phyloP scores from a whole-genome alignment of 2,797 vertebrate species.

The Sebastes wilsoni region DNA sequence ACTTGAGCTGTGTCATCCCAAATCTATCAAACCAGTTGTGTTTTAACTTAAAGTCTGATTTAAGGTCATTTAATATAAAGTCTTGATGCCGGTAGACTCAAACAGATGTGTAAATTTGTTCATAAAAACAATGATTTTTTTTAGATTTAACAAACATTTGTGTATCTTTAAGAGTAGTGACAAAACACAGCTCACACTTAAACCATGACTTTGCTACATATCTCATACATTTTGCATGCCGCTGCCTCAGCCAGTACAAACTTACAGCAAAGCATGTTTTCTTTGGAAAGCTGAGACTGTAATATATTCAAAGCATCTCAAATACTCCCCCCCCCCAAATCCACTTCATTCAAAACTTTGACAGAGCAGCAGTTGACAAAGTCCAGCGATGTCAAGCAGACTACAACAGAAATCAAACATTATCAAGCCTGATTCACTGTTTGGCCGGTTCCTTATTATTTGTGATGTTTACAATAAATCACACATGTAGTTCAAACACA shows the following conservation, averaged over 20 bases:
- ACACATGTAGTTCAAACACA: conserved; percentile 19
- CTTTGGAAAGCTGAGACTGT: conserved; percentile 22
- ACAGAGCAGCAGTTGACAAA: background rate
- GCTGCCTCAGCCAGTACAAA: conserved; percentile 8
- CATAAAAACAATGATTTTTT: background rate
- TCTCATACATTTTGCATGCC: conserved; percentile 8
- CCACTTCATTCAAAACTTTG: background rate
- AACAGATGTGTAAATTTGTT: background rate
- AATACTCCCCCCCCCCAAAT: background rate
- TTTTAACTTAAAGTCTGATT: background rate
- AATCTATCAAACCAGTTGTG: background rate
- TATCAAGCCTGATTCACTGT: background rate
- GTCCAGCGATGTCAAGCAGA: conserved; percentile 7
- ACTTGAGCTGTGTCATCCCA: background rate
- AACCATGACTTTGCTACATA: background rate
- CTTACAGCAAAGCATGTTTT: conserved; percentile 28
- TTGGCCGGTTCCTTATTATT: background rate
- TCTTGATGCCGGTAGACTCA: background rate
- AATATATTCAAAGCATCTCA: conserved; percentile 15
- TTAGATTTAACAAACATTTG: background rate
- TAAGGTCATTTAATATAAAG: background rate
- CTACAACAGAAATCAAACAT: background rate
- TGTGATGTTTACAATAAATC: conserved; percentile 28
- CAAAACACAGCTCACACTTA: background rate
- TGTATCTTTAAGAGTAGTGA: background rate